Percentiles rank a stretch among this genome's conserved stretches.
Conservation (phyloP, 1,140 invertebrate genomes). For the Euwallacea similis region DNA sequence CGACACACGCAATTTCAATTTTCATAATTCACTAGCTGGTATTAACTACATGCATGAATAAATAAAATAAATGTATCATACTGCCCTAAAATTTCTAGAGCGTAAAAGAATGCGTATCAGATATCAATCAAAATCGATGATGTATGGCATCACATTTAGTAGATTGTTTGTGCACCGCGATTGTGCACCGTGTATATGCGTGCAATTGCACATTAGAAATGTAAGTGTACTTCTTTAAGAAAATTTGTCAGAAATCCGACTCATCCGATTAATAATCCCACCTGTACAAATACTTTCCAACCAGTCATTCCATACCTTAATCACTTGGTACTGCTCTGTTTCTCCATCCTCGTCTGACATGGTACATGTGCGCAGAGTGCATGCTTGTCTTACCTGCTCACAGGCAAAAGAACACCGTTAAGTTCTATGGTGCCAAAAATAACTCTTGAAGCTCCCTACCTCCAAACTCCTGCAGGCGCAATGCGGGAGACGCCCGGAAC, state of each 20-base stretch:
- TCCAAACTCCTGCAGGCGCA: conserved; percentile 46
- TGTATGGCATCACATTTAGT: no score
- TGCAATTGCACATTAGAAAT: no score
- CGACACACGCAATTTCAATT: no score
- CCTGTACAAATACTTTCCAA: conserved; percentile 32
- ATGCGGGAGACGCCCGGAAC: conserved; percentile 52
- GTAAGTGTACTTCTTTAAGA: background rate
- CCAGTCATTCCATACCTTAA: conserved; percentile 10
- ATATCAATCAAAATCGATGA: no score
- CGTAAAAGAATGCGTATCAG: no score
- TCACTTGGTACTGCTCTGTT: background rate
- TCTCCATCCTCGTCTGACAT: conserved; percentile 1
- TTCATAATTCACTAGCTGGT: no score
- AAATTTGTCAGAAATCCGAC: conserved; percentile 20
- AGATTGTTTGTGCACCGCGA: no score
- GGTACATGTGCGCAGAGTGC: background rate
- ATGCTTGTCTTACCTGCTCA: background rate
- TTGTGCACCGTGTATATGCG: no score
- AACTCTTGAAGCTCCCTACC: conserved; percentile 45
- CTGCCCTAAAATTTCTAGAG: no score
- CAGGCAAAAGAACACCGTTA: conserved; percentile 8
- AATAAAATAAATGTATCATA: no score
- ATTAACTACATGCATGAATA: no score
- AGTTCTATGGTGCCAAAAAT: conserved; percentile 40
- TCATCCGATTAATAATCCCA: conserved; percentile 34